Percentiles rank a stretch among this genome's conserved stretches.
Conservation (phyloP, 2,797 vertebrate genomes). For the Alcedo quadribrachys region DNA sequence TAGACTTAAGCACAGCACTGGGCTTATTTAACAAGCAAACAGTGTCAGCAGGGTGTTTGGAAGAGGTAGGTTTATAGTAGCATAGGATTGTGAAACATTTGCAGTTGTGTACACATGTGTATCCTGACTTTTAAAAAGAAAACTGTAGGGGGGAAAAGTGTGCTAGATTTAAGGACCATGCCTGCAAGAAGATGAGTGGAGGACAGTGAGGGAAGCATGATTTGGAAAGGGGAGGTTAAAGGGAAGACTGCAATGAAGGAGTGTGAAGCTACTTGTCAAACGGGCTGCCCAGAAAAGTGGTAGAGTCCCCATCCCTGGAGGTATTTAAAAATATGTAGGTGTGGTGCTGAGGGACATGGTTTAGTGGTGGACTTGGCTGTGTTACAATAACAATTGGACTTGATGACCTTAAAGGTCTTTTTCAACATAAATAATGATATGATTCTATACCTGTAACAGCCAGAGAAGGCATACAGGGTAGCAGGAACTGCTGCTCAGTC, state of each 20-base stretch:
- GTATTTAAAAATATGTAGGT: neutral
- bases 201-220: neutral
- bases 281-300: neutral
- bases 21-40: conserved; percentile 67
- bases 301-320: neutral
- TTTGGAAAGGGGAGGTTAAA: neutral
- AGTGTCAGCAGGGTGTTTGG: conserved; percentile 50
- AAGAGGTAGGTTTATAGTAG: conserved; percentile 52
- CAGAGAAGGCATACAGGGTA: neutral
- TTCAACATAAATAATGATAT: neutral
- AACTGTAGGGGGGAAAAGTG: neutral
- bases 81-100: conserved; percentile 20
- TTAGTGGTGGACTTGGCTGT: neutral
- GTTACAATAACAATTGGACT: neutral
- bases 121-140: conserved; percentile 9
- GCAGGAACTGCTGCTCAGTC: conserved; percentile 27
- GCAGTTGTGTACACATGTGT: accelerated
- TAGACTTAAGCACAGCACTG: conserved; percentile 56
- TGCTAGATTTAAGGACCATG: neutral
- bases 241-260: neutral
- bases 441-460: neutral
- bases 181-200: neutral
- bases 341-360: neutral
- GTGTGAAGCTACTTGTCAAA: neutral
- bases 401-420: neutral